Base-by-base conservation (phyloP, 2,888 invertebrate species). In the Polydrusus tereticollis region DNA sequence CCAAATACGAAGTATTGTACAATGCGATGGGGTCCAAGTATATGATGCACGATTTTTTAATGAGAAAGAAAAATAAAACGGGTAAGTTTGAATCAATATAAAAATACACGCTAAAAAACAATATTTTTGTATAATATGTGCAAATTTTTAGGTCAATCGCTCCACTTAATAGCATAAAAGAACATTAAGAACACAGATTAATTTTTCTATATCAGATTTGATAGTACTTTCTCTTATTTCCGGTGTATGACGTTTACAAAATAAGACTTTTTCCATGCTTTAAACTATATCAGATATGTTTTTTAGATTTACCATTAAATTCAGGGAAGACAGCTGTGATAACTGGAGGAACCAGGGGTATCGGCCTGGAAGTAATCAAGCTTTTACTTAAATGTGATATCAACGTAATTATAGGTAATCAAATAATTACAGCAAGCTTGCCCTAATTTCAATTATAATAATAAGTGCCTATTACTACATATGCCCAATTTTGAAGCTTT, bases 311-410 rank as follows among this genome's bases (percentile, higher is more conserved):
- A 21, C 73, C 75, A 5, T 7, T 69, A 65, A 90, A 90, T 81
- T 87, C 87, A 41, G 92, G 89, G 64, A 90, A 91, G 86, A 87
- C 93, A 68, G 95, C 93, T 72, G 90, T 96, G 63, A 90, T 96
- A 73, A 96, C 96, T 8, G 96, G 96, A 52, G 96, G 96, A 1
- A 92, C 94, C 68, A 88, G 94, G 77, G 96, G 96, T 41, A 95
- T 96, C 79, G 96, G 96, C 8, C 85, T 89, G 20, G 90, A 92
- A 86, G 91, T 95, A 18, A 91, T 94, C 23, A 90, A 90, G 83
- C 92, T 92, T 85, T 86, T 96, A 63, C 85, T 95, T 59, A 88
- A 91, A 82, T 92, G 93, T 79, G 92, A 94, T 80, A 91, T 94
- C 89, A 90, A 89, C 77, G 93, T 96, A 55, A 86, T 93, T 72